These are phyloP conservation scores for Cathartes aura DNA, from an alignment of 2,113 vertebrate genomes.

Conservation along the genomic window DNA sequence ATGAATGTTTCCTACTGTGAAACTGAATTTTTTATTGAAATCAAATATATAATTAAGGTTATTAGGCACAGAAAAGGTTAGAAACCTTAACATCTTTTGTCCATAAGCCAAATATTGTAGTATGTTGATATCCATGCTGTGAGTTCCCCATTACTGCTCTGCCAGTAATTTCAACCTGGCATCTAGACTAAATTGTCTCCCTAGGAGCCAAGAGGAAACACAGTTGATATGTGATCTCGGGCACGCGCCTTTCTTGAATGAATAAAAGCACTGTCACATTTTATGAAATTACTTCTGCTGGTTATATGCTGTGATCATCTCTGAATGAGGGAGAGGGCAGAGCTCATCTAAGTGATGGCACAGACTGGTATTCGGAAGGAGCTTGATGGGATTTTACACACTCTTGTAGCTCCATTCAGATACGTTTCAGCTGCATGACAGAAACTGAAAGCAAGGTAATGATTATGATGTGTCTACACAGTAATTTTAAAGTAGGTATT, in stretches of 20 bases:
- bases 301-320: neutral
- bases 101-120: slow-evolving; percentile 16
- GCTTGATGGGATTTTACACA: neutral
- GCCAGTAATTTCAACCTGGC: slow-evolving; percentile 51
- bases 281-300: slow-evolving; percentile 10
- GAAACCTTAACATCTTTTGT: slow-evolving; percentile 47
- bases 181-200: slow-evolving; percentile 38
- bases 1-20: slow-evolving; percentile 17
- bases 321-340: slow-evolving; percentile 9
- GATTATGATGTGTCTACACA: neutral
- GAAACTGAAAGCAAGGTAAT: neutral
- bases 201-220: slow-evolving; percentile 20
- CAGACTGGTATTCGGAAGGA: neutral
- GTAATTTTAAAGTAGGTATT: neutral
- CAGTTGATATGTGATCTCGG: slow-evolving; percentile 15
- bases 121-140: neutral
- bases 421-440: neutral
- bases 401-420: neutral
- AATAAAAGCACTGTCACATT: slow-evolving; percentile 45
- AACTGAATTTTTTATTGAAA: slow-evolving; percentile 41
- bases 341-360: slow-evolving; percentile 8
- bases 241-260: slow-evolving; percentile 5
- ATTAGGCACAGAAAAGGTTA: slow-evolving; percentile 36
- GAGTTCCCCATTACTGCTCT: slow-evolving; percentile 35
- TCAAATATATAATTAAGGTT: slow-evolving; percentile 48